Evolutionary conservation across 2,113 vertebrate species (phyloP).

Genomic region (Engraulis encrasicolus): DNA sequence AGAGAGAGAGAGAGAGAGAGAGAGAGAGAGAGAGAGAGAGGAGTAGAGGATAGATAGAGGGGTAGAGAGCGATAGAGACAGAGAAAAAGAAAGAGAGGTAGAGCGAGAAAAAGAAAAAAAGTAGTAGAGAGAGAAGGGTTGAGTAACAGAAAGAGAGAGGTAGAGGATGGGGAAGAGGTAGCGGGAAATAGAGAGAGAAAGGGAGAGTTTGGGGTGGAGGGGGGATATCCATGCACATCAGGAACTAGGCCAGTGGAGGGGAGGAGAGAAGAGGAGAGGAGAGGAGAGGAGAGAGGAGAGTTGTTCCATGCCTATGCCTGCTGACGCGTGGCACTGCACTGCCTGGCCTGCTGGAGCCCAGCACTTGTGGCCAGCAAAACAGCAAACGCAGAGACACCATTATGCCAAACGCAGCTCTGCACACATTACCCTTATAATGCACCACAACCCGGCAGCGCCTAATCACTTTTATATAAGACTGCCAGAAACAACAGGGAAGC

Average conservation of each 20-base stretch:
- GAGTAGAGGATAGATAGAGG: neutral
- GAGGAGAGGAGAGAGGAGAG: too few relatives aligned
- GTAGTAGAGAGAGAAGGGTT: neutral
- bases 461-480: neutral
- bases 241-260: neutral
- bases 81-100: too few relatives aligned
- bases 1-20: too few relatives aligned
- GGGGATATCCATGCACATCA: neutral
- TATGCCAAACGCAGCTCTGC: too few relatives aligned
- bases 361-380: too few relatives aligned
- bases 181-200: too few relatives aligned
- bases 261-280: too few relatives aligned
- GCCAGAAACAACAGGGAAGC: neutral
- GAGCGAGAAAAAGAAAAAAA: neutral
- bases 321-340: neutral
- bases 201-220: neutral
- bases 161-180: too few relatives aligned
- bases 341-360: too few relatives aligned
- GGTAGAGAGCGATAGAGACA: neutral
- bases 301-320: neutral
- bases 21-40: neutral
- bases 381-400: conserved; percentile 65
- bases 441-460: neutral
- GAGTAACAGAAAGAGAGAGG: too few relatives aligned
- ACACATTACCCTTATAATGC: conserved; percentile 60